Base-by-base conservation (phyloP, 1,140 invertebrate species). In the Drosophila tsacasi region DNA sequence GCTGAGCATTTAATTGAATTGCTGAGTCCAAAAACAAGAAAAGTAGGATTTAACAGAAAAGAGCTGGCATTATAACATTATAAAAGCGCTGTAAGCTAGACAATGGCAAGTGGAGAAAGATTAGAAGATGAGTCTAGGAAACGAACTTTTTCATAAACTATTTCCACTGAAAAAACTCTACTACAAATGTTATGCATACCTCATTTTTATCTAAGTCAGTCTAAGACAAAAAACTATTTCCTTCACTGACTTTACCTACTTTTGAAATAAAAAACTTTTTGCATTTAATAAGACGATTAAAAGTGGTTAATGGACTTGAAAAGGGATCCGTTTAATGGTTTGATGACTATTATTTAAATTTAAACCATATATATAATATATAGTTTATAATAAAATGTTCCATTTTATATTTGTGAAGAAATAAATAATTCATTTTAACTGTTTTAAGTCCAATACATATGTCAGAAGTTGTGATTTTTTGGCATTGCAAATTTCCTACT, bases 1-100 rank as follows among this genome's bases (percentile, higher is more conserved):
- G 30, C 40, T 44, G 40, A 21, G 73, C 39, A 76, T 85, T 90
- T 85, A 87, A 87, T 87, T 87, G 81, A 75, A 89, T 89, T 75
- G 71, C 39, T 68, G 30, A 58, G 46, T 46, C 17, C 17, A 86
- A 65, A 52, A 21, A 12, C 27, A n/a, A 46, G 12, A 10, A 61
- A 35, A 42, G 30, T 25, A 44, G 2, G 12, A 60, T 12, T 44
- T 19, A 27, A 32, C 13, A 13, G 25, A 67, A 67, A 27, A 52
- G 35, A 57, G 58, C 27, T 74, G 64, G 30, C 75, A 64, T 50
- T 59, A 30, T 35, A 46, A 23, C 25, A 63, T 63, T 47, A 40
- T 50, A 58, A 50, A 23, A 47, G 32, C 5, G 23, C 25, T 54
- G 21, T 30, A 47, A 39, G 9, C 23, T 4, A 49, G 19, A 8